Evolutionary conservation across 1,140 invertebrate genomes (phyloP), one percentile per base, ranked within the genome.

Genomic region (Drosophila ohnishii): DNA sequence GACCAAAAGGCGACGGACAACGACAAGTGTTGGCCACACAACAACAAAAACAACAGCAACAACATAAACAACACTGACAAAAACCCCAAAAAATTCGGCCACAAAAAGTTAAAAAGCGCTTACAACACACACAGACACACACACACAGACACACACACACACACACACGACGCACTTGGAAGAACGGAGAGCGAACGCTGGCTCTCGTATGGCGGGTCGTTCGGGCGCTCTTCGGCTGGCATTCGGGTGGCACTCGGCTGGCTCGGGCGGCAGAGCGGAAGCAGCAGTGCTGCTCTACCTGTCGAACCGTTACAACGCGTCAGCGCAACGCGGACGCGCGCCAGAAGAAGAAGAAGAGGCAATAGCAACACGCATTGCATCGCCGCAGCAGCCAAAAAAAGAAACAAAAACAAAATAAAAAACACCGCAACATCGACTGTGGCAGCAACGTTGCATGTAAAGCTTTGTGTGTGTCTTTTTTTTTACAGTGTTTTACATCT

Each of bases 221-320:
- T 57, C 64, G 50, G 32, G 14, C 32, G 11, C 37, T 60, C 11
- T n/a, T 66, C 60, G 59, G 48, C 50, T 13, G 47, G 7, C 47
- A 3, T 3, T 47, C 63, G 42, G 40, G 42, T 42, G 28, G 22
- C 45, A 28, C 25, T 28, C 25, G 25, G 6, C 45, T 47, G n/a
- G 48, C 47, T 11, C 22, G 16, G 35, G 45, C 60, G 42, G 25
- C 9, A 22, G 57, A 37, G 55, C 62, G 56, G 50, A 5, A 28
- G 40, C 9, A n/a, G 9, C 76, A 84, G 73, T 80, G 61, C 70
- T 78, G 74, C 83, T 69, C 35, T 77, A 83, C 75, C 79, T 87
- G 67, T 87, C 75, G 61, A 86, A 70, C 62, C 75, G 83, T 73
- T 56, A 79, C 67, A 82, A 65, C 83, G 83, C 50, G 80, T 67